Conservation (phyloP, 2,113 vertebrate genomes). For the Martes martes region DNA sequence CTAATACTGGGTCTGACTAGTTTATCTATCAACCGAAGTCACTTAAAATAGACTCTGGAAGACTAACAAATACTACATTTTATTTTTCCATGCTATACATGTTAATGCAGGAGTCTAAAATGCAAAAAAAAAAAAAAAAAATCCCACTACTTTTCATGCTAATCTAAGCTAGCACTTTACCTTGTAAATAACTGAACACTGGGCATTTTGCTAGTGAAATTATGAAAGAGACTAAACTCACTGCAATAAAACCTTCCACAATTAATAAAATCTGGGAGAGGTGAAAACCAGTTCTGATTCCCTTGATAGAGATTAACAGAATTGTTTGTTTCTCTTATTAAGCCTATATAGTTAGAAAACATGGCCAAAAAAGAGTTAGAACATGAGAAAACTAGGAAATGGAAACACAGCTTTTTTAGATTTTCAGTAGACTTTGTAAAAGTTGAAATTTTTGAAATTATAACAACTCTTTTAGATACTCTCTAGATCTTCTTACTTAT, state of each 20-base stretch:
- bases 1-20: not conserved
- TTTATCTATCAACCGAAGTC: not conserved
- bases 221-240: not conserved
- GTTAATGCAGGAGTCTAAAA: not conserved
- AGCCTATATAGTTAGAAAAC: not conserved
- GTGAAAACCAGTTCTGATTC: not conserved
- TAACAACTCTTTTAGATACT: not conserved
- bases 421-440: not conserved
- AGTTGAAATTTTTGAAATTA: not conserved
- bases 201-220: not conserved
- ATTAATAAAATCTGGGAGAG: not conserved
- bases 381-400: not conserved
- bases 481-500: constrained; percentile 20
- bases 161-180: not conserved
- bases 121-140: not conserved
- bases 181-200: not conserved
- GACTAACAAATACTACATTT: not conserved
- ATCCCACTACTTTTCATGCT: not conserved
- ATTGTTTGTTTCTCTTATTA: not conserved
- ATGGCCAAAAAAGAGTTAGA: not conserved
- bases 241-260: not conserved
- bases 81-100: not conserved
- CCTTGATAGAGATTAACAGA: not conserved
- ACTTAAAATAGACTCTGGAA: not conserved
- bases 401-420: not conserved